Evolutionary conservation across 2,797 vertebrate species (phyloP).

Genomic region (Mormyrops attenuatus): DNA sequence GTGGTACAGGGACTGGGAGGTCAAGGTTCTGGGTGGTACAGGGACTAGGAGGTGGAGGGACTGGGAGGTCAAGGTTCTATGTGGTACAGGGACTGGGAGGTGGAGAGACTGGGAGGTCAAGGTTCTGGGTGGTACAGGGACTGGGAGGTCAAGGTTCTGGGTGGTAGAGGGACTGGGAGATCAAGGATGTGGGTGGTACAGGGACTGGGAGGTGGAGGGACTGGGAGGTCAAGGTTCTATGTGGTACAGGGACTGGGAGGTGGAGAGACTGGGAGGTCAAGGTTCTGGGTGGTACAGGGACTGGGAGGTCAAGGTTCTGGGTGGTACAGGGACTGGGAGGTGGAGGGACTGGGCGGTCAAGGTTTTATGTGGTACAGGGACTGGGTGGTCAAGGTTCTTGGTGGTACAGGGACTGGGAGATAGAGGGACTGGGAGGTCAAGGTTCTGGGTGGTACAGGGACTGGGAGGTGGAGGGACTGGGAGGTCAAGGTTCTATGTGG

Average conservation of each 20-base stretch:
- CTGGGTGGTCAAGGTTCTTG: no score
- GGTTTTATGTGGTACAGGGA: no score
- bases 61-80: no score
- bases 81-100: no score
- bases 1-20: background rate
- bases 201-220: background rate
- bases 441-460: background rate
- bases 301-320: background rate
- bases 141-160: no score
- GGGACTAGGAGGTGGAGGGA: no score
- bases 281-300: background rate
- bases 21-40: background rate
- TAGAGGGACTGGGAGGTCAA: no score
- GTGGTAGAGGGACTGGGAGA: background rate
- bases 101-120: no score
- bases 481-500: background rate
- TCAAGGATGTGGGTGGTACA: background rate
- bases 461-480: background rate
- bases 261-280: background rate
- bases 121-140: no score
- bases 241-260: background rate
- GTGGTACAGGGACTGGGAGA: no score
- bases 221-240: background rate
- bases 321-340: background rate
- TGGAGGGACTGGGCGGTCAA: no score